Conservation (phyloP, 1,140 invertebrate species). For the Euwallacea fornicatus region DNA sequence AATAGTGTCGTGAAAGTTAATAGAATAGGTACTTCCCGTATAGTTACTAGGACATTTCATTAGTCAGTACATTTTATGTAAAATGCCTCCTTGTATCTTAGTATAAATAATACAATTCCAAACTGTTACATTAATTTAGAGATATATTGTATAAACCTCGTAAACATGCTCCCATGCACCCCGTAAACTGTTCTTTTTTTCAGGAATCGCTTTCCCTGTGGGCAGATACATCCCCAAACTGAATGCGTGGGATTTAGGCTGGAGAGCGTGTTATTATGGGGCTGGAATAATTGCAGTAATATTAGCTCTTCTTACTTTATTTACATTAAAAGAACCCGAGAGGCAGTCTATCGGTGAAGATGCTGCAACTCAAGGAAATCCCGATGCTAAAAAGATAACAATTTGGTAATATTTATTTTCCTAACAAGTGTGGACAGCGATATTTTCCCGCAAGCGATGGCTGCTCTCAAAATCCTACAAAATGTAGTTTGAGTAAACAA, state of each 20-base stretch:
- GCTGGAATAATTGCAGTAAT: conserved; percentile 80
- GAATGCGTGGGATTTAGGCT: conserved; percentile 81
- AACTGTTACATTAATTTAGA: too few species aligned
- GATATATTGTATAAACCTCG: too few species aligned
- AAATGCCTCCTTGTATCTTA: too few species aligned
- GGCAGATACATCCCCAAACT: conserved; percentile 82
- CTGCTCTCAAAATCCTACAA: background rate
- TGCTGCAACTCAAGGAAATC: conserved; percentile 37
- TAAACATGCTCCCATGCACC: too few species aligned
- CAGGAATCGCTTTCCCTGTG: conserved; percentile 79
- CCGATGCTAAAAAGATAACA: conserved; percentile 57
- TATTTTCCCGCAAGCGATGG: too few species aligned
- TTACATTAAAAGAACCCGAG: conserved; percentile 78
- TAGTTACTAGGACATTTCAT: too few species aligned
- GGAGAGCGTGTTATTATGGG: conserved; percentile 85
- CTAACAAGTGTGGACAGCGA: background rate
- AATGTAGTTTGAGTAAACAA: background rate
- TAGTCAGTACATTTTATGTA: too few species aligned
- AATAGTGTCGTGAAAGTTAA: too few species aligned
- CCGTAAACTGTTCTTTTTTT: conserved; percentile 1
- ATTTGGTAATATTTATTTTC: conserved; percentile 58
- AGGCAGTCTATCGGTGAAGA: conserved; percentile 73
- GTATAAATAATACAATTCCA: too few species aligned
- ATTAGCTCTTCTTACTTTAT: conserved; percentile 70
- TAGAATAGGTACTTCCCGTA: too few species aligned